These are phyloP conservation scores for Timema podura DNA, from an alignment of 2,888 invertebrate species.

Conservation along the genomic window DNA sequence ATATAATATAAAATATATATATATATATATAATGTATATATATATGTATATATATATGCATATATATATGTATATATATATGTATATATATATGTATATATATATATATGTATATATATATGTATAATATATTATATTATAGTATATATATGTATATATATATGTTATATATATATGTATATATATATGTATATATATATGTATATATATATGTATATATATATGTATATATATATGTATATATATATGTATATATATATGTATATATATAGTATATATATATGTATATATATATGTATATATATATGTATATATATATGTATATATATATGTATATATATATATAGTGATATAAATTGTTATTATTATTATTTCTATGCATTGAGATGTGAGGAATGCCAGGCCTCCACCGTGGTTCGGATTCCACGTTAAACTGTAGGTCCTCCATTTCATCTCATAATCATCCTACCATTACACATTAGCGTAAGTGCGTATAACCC, in stretches of 20 bases:
- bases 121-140: neutral
- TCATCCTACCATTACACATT: no score
- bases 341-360: neutral
- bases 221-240: no score
- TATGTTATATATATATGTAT: neutral
- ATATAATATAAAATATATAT: neutral
- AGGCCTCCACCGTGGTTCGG: no score
- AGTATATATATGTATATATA: neutral
- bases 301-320: neutral
- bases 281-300: no score
- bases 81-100: slow-evolving; percentile 1
- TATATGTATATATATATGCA: neutral
- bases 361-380: neutral
- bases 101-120: neutral
- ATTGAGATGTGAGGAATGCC: neutral
- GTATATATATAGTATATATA: no score
- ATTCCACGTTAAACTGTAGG: no score
- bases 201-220: slow-evolving; percentile 6
- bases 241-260: no score
- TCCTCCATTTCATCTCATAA: no score
- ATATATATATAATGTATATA: neutral
- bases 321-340: neutral
- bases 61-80: neutral
- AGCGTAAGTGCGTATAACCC: no score
- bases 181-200: slow-evolving; percentile 13